phyloP scores from a whole-genome alignment of 2,113 vertebrate species.

The Agapornis roseicollis region DNA sequence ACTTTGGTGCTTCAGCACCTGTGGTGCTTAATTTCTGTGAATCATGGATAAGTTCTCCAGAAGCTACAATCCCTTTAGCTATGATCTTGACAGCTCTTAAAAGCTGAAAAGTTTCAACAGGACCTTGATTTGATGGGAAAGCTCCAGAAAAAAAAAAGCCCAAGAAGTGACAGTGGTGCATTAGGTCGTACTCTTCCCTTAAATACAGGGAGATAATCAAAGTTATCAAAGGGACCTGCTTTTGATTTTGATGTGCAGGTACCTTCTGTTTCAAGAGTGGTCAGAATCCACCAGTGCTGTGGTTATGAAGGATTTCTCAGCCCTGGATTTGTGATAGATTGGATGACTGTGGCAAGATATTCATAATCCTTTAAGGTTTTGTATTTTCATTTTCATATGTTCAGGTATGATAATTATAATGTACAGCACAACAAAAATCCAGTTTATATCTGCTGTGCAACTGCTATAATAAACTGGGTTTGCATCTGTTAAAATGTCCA shows the following conservation, averaged over 20 bases:
- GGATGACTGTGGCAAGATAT: background rate
- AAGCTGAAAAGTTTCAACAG: background rate
- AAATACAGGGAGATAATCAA: background rate
- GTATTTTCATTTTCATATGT: background rate
- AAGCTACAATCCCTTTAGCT: background rate
- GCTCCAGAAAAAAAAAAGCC: background rate
- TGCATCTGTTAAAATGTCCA: background rate
- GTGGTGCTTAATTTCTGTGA: background rate
- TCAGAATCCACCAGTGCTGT: background rate
- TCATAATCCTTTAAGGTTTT: background rate
- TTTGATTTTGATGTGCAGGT: background rate
- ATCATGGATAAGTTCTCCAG: background rate
- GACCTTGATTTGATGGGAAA: background rate
- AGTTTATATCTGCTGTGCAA: background rate
- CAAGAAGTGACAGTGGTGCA: background rate
- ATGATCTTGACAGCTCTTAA: background rate
- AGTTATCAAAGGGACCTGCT: background rate
- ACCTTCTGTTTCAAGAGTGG: background rate
- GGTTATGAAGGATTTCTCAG: background rate
- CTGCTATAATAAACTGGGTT: fast-evolving
- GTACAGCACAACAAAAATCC: background rate
- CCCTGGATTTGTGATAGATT: background rate
- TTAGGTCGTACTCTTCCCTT: background rate
- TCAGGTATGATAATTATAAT: background rate
- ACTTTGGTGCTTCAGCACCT: background rate